Percentiles rank a stretch among this genome's conserved stretches.
These are phyloP conservation scores for Sebastes cheni DNA, from an alignment of 2,797 vertebrate genomes.

Conservation along the genomic window DNA sequence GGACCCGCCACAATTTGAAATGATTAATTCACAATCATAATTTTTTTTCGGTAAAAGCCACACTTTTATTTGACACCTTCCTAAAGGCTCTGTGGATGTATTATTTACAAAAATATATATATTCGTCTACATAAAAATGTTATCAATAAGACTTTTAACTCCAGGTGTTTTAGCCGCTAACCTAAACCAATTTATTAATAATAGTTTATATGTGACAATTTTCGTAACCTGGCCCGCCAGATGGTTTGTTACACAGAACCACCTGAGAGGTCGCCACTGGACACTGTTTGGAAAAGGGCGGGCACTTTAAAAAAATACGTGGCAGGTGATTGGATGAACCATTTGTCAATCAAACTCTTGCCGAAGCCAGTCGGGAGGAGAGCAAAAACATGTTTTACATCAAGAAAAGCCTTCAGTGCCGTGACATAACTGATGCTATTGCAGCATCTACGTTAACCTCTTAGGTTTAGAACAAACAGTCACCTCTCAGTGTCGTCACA, in stretches of 20 bases:
- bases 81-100: no score
- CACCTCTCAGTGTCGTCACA: no score
- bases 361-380: background rate
- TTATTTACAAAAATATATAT: no score
- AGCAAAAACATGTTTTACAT: background rate
- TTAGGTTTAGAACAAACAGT: no score
- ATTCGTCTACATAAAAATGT: no score
- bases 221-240: background rate
- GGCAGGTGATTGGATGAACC: background rate
- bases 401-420: background rate
- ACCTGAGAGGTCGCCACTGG: fast-evolving
- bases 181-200: background rate
- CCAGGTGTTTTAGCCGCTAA: background rate
- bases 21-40: no score
- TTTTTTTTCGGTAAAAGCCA: no score
- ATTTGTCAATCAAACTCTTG: background rate
- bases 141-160: background rate
- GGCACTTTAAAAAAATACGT: background rate
- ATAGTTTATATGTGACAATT: background rate
- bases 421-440: no score
- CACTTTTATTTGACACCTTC: no score
- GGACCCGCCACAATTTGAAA: no score
- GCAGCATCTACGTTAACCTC: no score
- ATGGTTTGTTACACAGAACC: background rate
- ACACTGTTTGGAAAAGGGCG: fast-evolving